Conservation (phyloP, 2,888 invertebrate species). For the Nomada ferruginata region DNA sequence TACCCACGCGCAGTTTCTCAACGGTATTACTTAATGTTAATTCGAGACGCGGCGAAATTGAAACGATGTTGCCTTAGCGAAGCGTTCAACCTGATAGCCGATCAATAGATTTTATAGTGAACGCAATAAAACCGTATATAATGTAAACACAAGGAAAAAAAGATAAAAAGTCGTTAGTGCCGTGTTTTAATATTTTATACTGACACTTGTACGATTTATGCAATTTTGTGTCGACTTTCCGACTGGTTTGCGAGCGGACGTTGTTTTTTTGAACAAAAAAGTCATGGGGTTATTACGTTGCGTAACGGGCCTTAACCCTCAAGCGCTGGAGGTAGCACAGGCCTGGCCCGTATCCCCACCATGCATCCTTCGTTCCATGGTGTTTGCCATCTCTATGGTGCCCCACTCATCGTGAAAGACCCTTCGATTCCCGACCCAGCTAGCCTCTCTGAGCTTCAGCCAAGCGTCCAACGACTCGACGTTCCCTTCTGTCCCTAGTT, state of each 20-base stretch:
- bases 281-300: constrained; percentile 63
- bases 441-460: constrained; percentile 62
- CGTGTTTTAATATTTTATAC: not conserved
- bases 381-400: not conserved
- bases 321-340: constrained; percentile 36
- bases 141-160: not conserved
- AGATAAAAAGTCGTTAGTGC: not conserved
- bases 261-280: constrained; percentile 45
- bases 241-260: constrained; percentile 30
- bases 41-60: not conserved
- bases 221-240: constrained; percentile 14
- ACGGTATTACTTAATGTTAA: not conserved
- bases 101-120: not conserved
- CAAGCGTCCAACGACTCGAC: constrained; percentile 62
- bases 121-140: not conserved
- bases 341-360: constrained; percentile 22
- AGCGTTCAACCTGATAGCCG: not conserved
- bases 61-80: not conserved
- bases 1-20: not conserved
- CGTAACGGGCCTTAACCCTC: constrained; percentile 67
- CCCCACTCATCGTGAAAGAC: constrained; percentile 51
- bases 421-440: constrained; percentile 57
- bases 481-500: constrained; percentile 64
- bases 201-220: not conserved
- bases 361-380: not conserved